These are phyloP conservation scores for Cydia pomonella DNA, from an alignment of 1,140 invertebrate species.

Conservation along the genomic window DNA sequence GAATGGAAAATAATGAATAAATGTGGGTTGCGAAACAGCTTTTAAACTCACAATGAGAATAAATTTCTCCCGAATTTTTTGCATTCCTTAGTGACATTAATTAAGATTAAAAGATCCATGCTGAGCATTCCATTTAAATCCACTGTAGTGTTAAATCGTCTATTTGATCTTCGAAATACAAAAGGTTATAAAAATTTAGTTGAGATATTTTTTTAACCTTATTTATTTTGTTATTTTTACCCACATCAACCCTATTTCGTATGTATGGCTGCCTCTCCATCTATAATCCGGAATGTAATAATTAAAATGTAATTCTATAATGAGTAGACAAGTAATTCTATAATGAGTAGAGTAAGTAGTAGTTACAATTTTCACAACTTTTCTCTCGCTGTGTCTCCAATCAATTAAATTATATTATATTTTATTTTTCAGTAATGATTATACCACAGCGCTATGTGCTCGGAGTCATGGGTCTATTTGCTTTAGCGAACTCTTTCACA, in stretches of 20 bases:
- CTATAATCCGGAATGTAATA: too few species aligned
- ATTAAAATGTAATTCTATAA: too few species aligned
- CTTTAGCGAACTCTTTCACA: conserved; percentile 91
- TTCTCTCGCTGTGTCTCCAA: too few species aligned
- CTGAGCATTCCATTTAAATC: not conserved
- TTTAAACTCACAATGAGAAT: not conserved
- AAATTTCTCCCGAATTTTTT: not conserved
- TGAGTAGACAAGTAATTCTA: too few species aligned
- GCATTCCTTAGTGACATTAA: not conserved
- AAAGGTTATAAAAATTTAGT: too few species aligned
- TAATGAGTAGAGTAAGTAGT: too few species aligned
- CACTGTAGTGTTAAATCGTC: not conserved
- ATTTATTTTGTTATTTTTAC: not conserved
- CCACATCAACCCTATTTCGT: too few species aligned
- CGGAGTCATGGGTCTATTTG: conserved; percentile 90
- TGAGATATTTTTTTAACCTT: not conserved
- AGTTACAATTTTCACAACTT: too few species aligned
- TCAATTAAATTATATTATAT: too few species aligned
- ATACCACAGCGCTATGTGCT: conserved; percentile 88
- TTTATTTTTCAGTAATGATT: conserved; percentile 77
- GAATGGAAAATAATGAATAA: not conserved
- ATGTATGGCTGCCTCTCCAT: too few species aligned
- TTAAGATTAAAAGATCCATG: not conserved
- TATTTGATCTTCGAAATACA: not conserved
- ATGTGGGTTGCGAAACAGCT: not conserved